Evolutionary conservation across 2,888 invertebrate species (phyloP).

Genomic region (Phlogophora meticulosa): DNA sequence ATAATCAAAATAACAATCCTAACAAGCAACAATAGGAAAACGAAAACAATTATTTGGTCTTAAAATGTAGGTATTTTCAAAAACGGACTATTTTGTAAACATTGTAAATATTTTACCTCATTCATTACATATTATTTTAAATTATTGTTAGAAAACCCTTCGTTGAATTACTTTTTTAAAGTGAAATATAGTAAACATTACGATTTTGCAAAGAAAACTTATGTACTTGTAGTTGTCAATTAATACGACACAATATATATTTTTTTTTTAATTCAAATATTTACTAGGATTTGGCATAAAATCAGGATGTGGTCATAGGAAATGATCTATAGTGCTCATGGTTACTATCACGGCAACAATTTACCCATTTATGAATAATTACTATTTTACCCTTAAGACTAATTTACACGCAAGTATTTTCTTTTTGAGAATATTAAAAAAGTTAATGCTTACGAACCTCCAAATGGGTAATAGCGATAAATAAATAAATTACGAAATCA

Average conservation of each 20-base stretch:
- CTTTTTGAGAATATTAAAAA: slow-evolving; percentile 20
- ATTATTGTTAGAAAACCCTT: background rate
- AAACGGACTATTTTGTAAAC: background rate
- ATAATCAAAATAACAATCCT: slow-evolving; percentile 34
- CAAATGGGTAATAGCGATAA: background rate
- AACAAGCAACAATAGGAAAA: slow-evolving; percentile 36
- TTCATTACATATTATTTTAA: background rate
- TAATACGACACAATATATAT: background rate
- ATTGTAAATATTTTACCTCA: background rate
- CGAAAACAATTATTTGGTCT: slow-evolving; percentile 50
- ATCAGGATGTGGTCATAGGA: background rate
- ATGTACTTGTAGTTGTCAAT: too few species aligned
- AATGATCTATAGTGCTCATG: background rate
- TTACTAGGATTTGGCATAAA: background rate
- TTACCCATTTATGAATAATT: slow-evolving; percentile 5
- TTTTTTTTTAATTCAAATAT: background rate
- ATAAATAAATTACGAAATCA: slow-evolving; percentile 29
- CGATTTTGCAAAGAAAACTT: background rate
- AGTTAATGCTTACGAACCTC: slow-evolving; percentile 18
- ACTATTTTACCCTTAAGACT: slow-evolving; percentile 1
- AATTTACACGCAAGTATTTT: slow-evolving; percentile 18
- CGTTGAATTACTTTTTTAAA: background rate
- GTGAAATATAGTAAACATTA: background rate
- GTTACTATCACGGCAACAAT: background rate
- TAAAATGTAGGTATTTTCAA: slow-evolving; percentile 25